These are phyloP conservation scores for Lipophrys pholis DNA, from an alignment of 2,113 vertebrate genomes.

Conservation along the genomic window DNA sequence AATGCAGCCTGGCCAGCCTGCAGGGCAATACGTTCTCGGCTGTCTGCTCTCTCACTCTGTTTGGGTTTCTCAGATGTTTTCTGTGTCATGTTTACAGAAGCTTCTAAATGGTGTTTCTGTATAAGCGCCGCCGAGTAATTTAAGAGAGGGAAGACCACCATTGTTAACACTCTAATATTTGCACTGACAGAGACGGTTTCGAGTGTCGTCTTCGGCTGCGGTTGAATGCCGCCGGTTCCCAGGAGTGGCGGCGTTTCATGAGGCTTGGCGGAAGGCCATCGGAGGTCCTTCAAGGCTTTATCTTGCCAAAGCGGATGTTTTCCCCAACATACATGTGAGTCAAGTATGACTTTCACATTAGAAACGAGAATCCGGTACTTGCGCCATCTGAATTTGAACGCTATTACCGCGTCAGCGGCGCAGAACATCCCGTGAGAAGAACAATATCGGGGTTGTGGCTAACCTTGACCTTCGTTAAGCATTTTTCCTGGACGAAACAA, in stretches of 20 bases:
- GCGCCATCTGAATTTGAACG: conserved; percentile 4
- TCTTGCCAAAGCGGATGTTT: conserved; percentile 26
- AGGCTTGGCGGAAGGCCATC: conserved; percentile 30
- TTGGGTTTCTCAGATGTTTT: conserved; percentile 45
- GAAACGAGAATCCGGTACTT: conserved; percentile 24
- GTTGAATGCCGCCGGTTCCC: conserved; percentile 26
- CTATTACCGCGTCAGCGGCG: not conserved
- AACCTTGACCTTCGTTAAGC: conserved; percentile 50
- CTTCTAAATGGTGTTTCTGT: conserved; percentile 17
- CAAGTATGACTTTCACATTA: conserved; percentile 15
- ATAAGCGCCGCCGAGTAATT: conserved; percentile 40
- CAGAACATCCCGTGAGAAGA: conserved; percentile 33
- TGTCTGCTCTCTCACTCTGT: conserved; percentile 13
- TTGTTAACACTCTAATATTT: conserved; percentile 52
- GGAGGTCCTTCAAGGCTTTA: conserved; percentile 28
- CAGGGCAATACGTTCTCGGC: conserved; percentile 25
- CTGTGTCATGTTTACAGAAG: conserved; percentile 44
- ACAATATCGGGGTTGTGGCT: conserved; percentile 24
- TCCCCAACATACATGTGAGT: not conserved
- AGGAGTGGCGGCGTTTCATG: conserved; percentile 10
- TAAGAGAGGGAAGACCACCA: conserved; percentile 21
- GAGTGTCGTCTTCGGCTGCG: not conserved
- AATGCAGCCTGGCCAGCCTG: conserved; percentile 38
- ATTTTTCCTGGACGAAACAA: conserved; percentile 64
- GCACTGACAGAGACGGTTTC: conserved; percentile 7